Conservation (phyloP, 2,888 invertebrate species). For the Seira sanloemensis region DNA sequence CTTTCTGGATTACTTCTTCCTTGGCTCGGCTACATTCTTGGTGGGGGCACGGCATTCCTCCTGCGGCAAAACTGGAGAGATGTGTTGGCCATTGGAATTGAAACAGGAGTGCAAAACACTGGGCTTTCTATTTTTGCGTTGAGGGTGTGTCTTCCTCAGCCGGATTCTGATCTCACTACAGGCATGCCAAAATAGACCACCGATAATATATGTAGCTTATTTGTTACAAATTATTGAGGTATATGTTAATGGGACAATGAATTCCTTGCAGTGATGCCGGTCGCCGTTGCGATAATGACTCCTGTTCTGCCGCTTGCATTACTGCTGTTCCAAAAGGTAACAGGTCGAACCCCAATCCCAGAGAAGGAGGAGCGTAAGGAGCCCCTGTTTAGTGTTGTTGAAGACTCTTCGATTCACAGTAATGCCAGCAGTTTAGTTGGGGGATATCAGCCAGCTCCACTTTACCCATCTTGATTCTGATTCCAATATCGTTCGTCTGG, state of each 20-base stretch:
- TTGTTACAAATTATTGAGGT: not conserved
- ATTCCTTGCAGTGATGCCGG: constrained; percentile 85
- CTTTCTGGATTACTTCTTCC: constrained; percentile 88
- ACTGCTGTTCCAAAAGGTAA: constrained; percentile 62
- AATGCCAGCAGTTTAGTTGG: constrained; percentile 51
- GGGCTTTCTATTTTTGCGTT: constrained; percentile 93
- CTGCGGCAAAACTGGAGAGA: constrained; percentile 82
- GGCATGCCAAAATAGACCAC: constrained; percentile 76
- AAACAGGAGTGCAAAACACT: constrained; percentile 95
- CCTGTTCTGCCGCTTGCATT: constrained; percentile 82
- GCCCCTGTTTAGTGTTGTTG: constrained; percentile 52
- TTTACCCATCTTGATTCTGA: constrained; percentile 45
- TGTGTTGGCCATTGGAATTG: constrained; percentile 91
- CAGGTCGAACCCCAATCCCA: constrained; percentile 19
- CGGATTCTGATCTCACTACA: constrained; percentile 91
- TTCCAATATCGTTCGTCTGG: no score
- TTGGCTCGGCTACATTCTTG: constrained; percentile 86
- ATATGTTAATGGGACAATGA: not conserved
- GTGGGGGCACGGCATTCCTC: constrained; percentile 81
- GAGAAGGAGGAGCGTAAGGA: constrained; percentile 60
- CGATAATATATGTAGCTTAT: constrained; percentile 6
- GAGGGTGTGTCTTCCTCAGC: constrained; percentile 87
- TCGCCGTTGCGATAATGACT: constrained; percentile 94
- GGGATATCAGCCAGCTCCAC: constrained; percentile 57
- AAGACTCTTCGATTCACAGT: constrained; percentile 55